A percentile compares a stretch with the other conserved stretches of the same genome.
phyloP scores from a whole-genome alignment of 2,888 invertebrate species.

The Nomada lathburiana region DNA sequence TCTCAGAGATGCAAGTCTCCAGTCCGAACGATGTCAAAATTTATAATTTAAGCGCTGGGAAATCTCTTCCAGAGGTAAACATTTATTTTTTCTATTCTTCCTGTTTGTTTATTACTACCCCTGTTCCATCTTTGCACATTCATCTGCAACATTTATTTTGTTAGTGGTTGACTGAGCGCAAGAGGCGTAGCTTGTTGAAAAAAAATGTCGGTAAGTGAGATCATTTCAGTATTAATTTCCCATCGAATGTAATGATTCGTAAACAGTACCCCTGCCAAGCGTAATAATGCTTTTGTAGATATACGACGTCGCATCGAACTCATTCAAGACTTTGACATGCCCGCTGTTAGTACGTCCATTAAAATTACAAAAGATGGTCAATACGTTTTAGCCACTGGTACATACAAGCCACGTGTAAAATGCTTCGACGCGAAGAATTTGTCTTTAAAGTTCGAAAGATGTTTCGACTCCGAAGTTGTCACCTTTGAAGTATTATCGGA shows the following conservation, averaged over 20 bases:
- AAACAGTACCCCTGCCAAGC: not conserved
- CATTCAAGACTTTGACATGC: constrained; percentile 99
- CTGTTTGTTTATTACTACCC: constrained; percentile 9
- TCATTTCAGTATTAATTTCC: not conserved
- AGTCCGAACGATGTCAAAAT: constrained; percentile 98
- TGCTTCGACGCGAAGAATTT: constrained; percentile 98
- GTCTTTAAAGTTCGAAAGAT: constrained; percentile 98
- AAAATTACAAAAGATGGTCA: constrained; percentile 95
- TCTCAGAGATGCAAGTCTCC: constrained; percentile 92
- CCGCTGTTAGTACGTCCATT: constrained; percentile 94
- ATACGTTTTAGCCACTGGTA: constrained; percentile 96
- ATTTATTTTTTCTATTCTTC: constrained; percentile 26
- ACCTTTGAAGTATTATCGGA: constrained; percentile 96
- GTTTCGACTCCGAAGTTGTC: constrained; percentile 98
- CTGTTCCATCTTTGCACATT: constrained; percentile 30
- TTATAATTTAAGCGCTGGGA: constrained; percentile 98
- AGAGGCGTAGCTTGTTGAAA: constrained; percentile 92
- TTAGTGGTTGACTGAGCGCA: constrained; percentile 95
- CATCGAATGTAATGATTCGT: not conserved
- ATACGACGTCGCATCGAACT: constrained; percentile 96
- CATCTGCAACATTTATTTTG: constrained; percentile 72
- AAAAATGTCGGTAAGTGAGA: constrained; percentile 90
- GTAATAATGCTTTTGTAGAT: constrained; percentile 85
- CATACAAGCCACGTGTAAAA: constrained; percentile 97
- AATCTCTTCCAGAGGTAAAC: constrained; percentile 96